Conservation (phyloP, 2,888 invertebrate species). For the Scaptomyza flava region DNA sequence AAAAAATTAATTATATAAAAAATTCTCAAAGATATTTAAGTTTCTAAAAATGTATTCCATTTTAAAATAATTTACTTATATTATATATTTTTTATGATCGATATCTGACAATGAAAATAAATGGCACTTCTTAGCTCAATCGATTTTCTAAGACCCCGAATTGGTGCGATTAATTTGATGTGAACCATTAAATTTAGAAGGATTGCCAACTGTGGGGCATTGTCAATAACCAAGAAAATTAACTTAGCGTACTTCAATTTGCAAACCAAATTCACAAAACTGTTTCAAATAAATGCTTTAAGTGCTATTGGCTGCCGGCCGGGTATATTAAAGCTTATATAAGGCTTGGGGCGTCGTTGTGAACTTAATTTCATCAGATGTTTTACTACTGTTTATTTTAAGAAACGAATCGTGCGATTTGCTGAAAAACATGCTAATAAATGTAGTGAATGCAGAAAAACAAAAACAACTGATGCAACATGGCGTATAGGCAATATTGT, state of each 20-base stretch:
- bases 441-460: background rate
- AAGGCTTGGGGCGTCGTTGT: background rate
- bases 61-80: too few relatives aligned
- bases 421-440: background rate
- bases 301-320: background rate
- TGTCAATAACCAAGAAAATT: background rate
- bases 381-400: conserved; percentile 24
- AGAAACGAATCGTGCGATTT: conserved; percentile 30
- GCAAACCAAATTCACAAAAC: background rate
- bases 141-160: conserved; percentile 4
- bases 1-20: background rate
- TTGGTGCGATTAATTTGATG: background rate
- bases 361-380: conserved; percentile 14
- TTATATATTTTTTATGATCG: too few relatives aligned
- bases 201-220: background rate
- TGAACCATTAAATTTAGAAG: background rate
- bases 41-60: too few relatives aligned
- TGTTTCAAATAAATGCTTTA: background rate
- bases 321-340: background rate
- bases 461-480: conserved; percentile 25
- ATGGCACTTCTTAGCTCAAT: conserved; percentile 1
- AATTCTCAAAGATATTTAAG: background rate
- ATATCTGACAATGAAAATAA: too few relatives aligned
- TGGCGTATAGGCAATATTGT: conserved; percentile 26
- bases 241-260: background rate